Evolutionary conservation across 1,140 invertebrate genomes (phyloP), one percentile per base, ranked within the genome.

Genomic region (Leptopilina clavipes): DNA sequence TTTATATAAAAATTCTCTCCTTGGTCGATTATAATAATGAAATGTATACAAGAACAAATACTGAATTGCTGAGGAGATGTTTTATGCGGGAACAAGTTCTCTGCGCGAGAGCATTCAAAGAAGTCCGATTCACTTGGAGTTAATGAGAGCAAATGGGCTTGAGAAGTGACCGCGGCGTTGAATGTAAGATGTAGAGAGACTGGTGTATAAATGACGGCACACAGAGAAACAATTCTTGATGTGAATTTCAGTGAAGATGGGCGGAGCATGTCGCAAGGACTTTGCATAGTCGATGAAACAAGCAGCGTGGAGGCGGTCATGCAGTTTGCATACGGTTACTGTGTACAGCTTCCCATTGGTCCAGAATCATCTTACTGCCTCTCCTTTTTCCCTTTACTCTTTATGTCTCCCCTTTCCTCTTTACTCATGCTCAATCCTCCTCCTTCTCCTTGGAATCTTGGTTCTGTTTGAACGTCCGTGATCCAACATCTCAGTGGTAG

Each of bases 241-340:
- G 17, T 3, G 70, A 75, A 78, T 78, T 70, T 65, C 56, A 70
- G 71, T 80, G 31, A 44, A 76, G 72, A 87, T 88, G 88, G 89
- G 88, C 88, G 88, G 88, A 89, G 87, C 86, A 72, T 83, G 79
- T 80, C 79, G 83, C 81, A 80, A 84, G 82, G 88, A 89, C 83
- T 89, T 90, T 89, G 88, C 89, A 90, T 90, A 90, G 85, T 79
- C 88, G 87, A 89, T 89, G 87, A 89, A 31, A 83, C 71, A 82
- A 76, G 73, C 81, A 79, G 82, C 79, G 83, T 82, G 87, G 87
- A 89, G 88, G 88, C 88, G 89, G 86, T 87, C 81, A 82, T 84
- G 83, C 85, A 85, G 82, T 89, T 90, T 90, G 89, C 89, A 90
- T 90, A 90, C 87, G 84, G 82, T 85, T 84, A 84, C 77, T 73